Evolutionary conservation across 2,797 vertebrate species (phyloP), one percentile per base, ranked within the genome.

Genomic region (Melanotaenia pygmaea): DNA sequence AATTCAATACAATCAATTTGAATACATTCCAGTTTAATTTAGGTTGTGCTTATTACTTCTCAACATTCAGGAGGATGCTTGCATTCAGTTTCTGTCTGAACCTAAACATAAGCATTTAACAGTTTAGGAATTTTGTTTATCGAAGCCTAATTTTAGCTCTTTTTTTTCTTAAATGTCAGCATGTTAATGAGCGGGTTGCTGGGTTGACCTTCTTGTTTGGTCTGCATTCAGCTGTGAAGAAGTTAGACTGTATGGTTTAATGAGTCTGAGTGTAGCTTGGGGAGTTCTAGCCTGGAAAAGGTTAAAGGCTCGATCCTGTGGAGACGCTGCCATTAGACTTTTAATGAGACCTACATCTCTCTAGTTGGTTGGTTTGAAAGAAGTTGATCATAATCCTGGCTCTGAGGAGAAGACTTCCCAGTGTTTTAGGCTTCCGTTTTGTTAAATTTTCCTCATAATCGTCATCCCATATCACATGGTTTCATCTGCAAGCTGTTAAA

Each of bases 161-260:
- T 4, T 43, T 43, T n/a, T 43, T 38, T 56, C n/a, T 40, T 12
- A 74, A 86, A 84, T 85, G 86, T 83, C 28, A 75, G 2, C 9
- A 58, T 76, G 70, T 84, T 83, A 85, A 85, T 86, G 77, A 83
- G 83, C 30, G 64, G 78, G 77, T 80, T 66, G 78, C 37, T 65
- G 6, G 2, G 76, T 54, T 85, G 83, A 87, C 88, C 73, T 81
- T 78, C 57, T 38, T 80, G 82, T 67, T 88, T 81, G 59, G n/a
- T 81, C 72, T 70, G 68, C 40, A 30, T 76, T 87, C 30, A 59
- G 54, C 85, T 65, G 67, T 76, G 72, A 70, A 68, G 79, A 40
- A 37, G 79, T 70, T 53, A 71, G 68, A 20, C 38, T 20, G 57
- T 8, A 37, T 65, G 80, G 65, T 80, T 74, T 90, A 86, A 87